Percentiles rank a stretch among this genome's conserved stretches.
Conservation (phyloP, 2,113 vertebrate genomes). For the Anguilla japonica region DNA sequence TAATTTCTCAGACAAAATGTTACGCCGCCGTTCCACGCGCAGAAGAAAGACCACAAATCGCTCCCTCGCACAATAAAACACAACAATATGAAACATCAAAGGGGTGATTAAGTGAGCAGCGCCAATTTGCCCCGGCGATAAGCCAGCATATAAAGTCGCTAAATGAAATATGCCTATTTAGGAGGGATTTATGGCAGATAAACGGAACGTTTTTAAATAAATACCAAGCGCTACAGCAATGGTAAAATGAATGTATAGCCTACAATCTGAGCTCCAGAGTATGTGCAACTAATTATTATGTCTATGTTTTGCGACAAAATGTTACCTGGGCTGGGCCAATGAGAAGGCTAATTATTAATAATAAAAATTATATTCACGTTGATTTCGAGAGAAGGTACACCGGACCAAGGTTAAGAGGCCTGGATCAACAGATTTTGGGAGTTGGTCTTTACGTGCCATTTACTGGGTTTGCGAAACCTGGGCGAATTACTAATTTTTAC, state of each 20-base stretch:
- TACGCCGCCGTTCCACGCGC: neutral
- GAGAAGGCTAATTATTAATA: too few species aligned
- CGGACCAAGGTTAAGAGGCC: neutral
- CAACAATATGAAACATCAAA: neutral
- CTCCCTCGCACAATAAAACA: slow-evolving; percentile 14
- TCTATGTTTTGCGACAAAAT: too few species aligned
- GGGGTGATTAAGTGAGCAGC: neutral
- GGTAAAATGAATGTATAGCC: neutral
- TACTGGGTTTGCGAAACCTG: neutral
- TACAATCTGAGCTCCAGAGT: neutral
- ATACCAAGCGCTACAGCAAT: neutral
- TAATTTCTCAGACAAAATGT: neutral
- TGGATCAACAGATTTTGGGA: neutral
- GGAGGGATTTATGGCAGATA: neutral
- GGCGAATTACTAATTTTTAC: neutral
- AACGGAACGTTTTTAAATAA: neutral
- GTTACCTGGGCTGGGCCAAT: too few species aligned
- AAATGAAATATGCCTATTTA: neutral
- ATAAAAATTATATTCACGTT: too few species aligned
- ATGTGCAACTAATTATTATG: neutral
- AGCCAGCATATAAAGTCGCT: too few species aligned
- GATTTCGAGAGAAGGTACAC: too few species aligned
- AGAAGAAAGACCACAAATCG: neutral
- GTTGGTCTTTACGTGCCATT: neutral
- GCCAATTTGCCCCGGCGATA: neutral